These are phyloP conservation scores for Podarcis cretensis DNA, from an alignment of 2,113 vertebrate species.

Conservation along the genomic window DNA sequence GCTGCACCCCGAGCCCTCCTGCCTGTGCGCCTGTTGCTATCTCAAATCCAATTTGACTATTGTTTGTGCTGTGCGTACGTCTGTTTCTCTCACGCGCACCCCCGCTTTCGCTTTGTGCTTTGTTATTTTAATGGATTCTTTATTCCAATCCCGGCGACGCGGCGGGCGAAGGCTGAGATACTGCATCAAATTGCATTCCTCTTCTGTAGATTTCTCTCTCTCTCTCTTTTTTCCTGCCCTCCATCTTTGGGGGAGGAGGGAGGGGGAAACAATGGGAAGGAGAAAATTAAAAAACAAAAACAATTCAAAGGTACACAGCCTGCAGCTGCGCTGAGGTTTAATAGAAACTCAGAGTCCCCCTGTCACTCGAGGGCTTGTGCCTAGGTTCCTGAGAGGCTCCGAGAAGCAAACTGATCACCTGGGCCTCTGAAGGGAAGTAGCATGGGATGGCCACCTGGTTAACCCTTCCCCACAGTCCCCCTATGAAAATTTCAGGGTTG, in stretches of 20 bases:
- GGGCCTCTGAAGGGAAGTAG: not conserved
- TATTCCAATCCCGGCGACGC: conserved; percentile 27
- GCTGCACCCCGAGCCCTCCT: not conserved
- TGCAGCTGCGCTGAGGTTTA: not conserved
- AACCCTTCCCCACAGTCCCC: not conserved
- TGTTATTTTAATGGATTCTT: conserved; percentile 47
- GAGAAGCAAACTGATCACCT: not conserved
- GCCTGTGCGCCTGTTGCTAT: conserved; percentile 10
- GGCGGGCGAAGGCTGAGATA: conserved; percentile 21
- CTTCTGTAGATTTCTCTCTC: conserved; percentile 5
- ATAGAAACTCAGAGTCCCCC: not conserved
- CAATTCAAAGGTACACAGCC: not conserved
- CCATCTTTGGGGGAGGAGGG: not conserved
- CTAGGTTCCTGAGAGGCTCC: not conserved
- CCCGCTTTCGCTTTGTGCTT: conserved; percentile 14
- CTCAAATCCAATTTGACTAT: conserved; percentile 28
- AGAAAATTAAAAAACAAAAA: not conserved
- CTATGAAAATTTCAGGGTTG: not conserved
- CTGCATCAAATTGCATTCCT: conserved; percentile 36
- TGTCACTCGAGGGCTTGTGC: not conserved
- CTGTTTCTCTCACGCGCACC: not conserved
- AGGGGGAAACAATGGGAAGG: not conserved
- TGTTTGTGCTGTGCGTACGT: conserved; percentile 13
- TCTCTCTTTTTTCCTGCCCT: not conserved
- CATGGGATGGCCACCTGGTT: not conserved